A percentile compares a stretch with the other conserved stretches of the same genome.
Evolutionary conservation across 1,140 invertebrate genomes (phyloP).

Genomic region (Cyclargus thomasi): DNA sequence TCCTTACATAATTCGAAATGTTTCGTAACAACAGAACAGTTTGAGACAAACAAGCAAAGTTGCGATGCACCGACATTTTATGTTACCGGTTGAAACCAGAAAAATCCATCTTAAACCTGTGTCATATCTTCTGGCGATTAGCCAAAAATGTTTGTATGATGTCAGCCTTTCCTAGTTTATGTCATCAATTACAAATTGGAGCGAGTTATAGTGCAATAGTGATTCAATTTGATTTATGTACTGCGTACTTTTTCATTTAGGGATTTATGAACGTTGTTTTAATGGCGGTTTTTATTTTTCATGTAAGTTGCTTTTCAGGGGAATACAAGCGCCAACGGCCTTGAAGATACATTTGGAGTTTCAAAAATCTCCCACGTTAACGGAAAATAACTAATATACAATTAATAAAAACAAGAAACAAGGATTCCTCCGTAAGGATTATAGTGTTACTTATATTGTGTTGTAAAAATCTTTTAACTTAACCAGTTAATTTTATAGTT

Average conservation of each 20-base stretch:
- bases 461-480: no score
- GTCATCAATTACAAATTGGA: conserved; percentile 1
- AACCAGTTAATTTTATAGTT: no score
- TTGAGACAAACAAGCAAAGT: neutral
- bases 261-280: no score
- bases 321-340: no score
- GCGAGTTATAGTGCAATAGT: neutral
- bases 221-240: neutral
- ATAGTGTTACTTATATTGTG: no score
- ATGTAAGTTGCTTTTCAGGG: no score
- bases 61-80: neutral
- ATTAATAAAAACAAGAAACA: no score
- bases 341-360: no score
- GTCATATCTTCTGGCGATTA: neutral
- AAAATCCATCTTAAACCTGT: neutral
- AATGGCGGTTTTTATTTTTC: no score
- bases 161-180: neutral
- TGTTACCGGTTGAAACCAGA: neutral
- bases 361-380: no score
- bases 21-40: neutral
- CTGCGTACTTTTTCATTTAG: neutral
- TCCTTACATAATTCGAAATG: neutral
- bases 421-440: no score
- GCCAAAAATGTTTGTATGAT: neutral
- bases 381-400: no score